Base-by-base conservation (phyloP, 2,797 vertebrate species). In the Vireo griseus region DNA sequence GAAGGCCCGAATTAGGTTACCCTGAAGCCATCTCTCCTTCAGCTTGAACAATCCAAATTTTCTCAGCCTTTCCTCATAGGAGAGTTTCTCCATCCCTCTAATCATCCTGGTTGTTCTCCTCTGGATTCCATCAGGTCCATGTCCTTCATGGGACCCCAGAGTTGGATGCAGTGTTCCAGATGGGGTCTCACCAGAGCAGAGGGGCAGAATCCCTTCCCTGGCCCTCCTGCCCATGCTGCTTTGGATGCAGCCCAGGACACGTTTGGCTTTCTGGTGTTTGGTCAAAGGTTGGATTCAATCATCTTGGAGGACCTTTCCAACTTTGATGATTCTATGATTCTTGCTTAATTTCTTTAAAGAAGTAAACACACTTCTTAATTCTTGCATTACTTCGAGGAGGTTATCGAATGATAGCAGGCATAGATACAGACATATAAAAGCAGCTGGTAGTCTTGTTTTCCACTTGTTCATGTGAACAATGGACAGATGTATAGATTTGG, bases 191-290 rank as follows among this genome's bases (percentile, higher is more conserved):
- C 2, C 44, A 40, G 33, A 20, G 47, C 24, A 62, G 62, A 75
- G 77, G 18, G 28, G 24, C 55, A 44, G 44, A 69, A 58, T 57
- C 28, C 9, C 10, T 14, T 63, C 44, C 44, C 50, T 76, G 1
- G 1, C 10, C 37, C 11, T 76, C n/a, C 37, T 83, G 50, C 0
- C 19, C n/a, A 16, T 1, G 0, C 9, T 4, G 50, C 37, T 69
- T 3, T 57, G 45, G 37, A 16, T 69, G 44, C 24, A 50, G 44
- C 24, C 19, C 17, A 45, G 57, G 17, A 45, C 1, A 13, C 0
- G 0, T 45, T 5, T 11, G 8, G 6, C 5, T 76, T 63, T 33
- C 37, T 63, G 31, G 11, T 37, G 20, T 5, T 68, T n/a, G 14
- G 44, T 22, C 28, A 76, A 33, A 69, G 3, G 8, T 57, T 51